Conservation (phyloP, 1,140 invertebrate genomes). For the Asobara japonica region DNA sequence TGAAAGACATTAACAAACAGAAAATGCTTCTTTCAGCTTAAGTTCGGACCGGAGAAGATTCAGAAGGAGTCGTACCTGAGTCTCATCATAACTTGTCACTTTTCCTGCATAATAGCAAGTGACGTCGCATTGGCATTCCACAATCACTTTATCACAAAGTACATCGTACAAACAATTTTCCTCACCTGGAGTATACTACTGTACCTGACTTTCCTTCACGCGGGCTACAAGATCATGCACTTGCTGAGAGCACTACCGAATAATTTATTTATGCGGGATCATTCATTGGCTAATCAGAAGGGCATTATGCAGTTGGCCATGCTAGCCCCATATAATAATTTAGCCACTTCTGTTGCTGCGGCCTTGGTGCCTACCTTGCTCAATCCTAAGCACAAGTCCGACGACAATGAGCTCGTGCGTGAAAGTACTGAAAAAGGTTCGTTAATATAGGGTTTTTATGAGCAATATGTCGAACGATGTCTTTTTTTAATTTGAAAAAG, state of each 20-base stretch:
- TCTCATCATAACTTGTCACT: slow-evolving; percentile 70
- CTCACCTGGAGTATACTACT: slow-evolving; percentile 70
- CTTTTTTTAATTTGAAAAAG: too few relatives aligned
- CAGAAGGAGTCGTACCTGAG: slow-evolving; percentile 69
- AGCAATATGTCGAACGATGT: too few relatives aligned
- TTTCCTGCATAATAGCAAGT: slow-evolving; percentile 67
- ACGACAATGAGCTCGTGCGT: slow-evolving; percentile 57
- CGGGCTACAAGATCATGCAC: slow-evolving; percentile 66
- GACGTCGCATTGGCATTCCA: slow-evolving; percentile 68
- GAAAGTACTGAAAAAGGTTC: slow-evolving; percentile 26
- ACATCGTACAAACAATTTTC: slow-evolving; percentile 69
- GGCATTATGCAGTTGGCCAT: slow-evolving; percentile 71
- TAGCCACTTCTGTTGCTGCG: slow-evolving; percentile 70
- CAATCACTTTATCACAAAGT: slow-evolving; percentile 66
- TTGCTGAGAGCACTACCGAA: slow-evolving; percentile 65
- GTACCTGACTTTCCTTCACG: slow-evolving; percentile 69
- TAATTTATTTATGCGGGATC: slow-evolving; percentile 62
- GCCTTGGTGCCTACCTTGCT: slow-evolving; percentile 69
- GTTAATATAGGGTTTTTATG: slow-evolving; percentile 8
- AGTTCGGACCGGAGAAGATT: slow-evolving; percentile 67
- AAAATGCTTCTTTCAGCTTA: slow-evolving; percentile 57
- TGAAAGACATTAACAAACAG: too few relatives aligned
- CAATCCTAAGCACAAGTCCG: slow-evolving; percentile 64
- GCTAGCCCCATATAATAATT: slow-evolving; percentile 70
- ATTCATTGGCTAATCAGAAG: slow-evolving; percentile 63